Conservation (phyloP, 1,140 invertebrate species). For the Heterodera carotae region DNA sequence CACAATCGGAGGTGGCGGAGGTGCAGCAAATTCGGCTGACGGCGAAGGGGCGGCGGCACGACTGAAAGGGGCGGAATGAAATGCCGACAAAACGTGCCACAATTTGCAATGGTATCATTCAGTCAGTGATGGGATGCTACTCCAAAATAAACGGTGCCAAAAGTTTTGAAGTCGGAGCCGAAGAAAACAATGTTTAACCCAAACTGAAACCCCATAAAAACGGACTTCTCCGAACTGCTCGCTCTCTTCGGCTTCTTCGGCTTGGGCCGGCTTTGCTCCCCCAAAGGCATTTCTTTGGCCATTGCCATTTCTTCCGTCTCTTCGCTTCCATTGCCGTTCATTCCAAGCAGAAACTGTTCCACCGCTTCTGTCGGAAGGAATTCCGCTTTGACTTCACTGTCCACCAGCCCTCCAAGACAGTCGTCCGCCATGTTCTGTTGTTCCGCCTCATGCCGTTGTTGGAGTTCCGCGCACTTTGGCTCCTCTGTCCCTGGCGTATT, state of each 20-base stretch:
- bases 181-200: too few species aligned
- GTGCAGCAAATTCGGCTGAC: slow-evolving; percentile 12
- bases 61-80: background rate
- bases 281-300: background rate
- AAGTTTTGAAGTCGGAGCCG: too few species aligned
- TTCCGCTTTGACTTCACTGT: background rate
- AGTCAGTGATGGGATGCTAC: too few species aligned
- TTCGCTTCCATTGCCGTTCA: background rate
- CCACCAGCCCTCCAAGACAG: background rate
- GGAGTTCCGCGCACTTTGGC: too few species aligned
- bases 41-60: background rate
- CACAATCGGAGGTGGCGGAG: slow-evolving; percentile 56
- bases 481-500: background rate
- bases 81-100: too few species aligned
- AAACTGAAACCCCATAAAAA: too few species aligned
- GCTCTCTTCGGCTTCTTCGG: background rate
- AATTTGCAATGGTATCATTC: too few species aligned
- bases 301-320: background rate
- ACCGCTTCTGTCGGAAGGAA: slow-evolving; percentile 6
- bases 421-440: background rate
- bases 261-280: background rate
- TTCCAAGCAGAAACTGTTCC: slow-evolving; percentile 11
- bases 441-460: background rate
- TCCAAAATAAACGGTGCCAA: too few species aligned
- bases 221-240: background rate